phyloP scores from a whole-genome alignment of 2,888 invertebrate genomes.

The Metalampra italica region DNA sequence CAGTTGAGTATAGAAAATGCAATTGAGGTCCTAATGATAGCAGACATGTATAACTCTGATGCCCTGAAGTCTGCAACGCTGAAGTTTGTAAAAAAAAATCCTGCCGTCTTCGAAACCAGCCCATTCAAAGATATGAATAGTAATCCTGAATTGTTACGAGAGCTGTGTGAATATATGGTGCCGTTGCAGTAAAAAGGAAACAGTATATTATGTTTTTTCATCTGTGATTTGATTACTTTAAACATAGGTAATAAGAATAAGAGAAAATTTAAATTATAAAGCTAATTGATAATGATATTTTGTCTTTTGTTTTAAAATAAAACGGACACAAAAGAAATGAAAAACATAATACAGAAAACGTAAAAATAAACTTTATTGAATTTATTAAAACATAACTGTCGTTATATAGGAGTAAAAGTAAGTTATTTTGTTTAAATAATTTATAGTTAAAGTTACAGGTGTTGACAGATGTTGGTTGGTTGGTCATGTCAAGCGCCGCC shows the following conservation, averaged over 20 bases:
- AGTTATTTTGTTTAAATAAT: conserved; percentile 43
- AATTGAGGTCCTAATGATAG: conserved; percentile 48
- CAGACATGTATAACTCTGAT: conserved; percentile 57
- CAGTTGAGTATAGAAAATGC: conserved; percentile 51
- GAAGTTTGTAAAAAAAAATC: conserved; percentile 57
- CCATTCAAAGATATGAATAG: conserved; percentile 47
- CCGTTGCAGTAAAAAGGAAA: conserved; percentile 5
- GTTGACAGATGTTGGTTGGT: conserved; percentile 6
- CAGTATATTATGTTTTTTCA: not conserved
- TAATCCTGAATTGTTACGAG: conserved; percentile 45
- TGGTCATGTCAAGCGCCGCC: conserved; percentile 5
- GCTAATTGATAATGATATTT: too few relatives aligned
- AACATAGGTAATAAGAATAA: too few relatives aligned
- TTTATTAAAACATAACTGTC: conserved; percentile 62
- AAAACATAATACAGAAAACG: conserved; percentile 65
- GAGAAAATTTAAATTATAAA: too few relatives aligned
- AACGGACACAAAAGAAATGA: conserved; percentile 34
- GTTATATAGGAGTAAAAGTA: conserved; percentile 45
- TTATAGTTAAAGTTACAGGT: conserved; percentile 20
- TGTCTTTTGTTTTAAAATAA: too few relatives aligned
- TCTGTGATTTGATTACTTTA: not conserved
- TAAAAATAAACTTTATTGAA: conserved; percentile 74
- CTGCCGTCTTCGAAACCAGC: conserved; percentile 33
- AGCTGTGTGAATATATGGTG: conserved; percentile 49
- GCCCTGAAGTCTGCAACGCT: conserved; percentile 45